Evolutionary conservation across 2,113 vertebrate genomes (phyloP).

Genomic region (Triplophysa rosa): DNA sequence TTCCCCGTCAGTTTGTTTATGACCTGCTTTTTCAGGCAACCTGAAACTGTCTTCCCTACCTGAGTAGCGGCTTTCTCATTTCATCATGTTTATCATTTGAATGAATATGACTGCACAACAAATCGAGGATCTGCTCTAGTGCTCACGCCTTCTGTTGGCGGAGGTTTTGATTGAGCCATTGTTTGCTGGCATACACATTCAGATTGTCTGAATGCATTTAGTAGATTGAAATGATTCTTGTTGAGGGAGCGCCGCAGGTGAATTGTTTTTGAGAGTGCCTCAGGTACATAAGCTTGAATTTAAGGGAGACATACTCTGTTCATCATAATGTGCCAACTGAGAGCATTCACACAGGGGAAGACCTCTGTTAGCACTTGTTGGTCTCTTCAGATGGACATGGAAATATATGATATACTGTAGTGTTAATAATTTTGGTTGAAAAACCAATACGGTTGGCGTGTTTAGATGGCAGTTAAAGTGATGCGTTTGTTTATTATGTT

Average conservation of each 20-base stretch:
- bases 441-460: too few species aligned
- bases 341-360: background rate
- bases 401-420: too few species aligned
- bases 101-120: background rate
- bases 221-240: constrained; percentile 14
- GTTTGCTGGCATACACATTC: background rate
- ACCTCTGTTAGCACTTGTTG: background rate
- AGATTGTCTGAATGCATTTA: background rate
- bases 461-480: too few species aligned
- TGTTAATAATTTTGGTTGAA: too few species aligned
- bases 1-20: background rate
- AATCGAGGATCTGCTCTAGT: background rate
- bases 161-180: constrained; percentile 32
- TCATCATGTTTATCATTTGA: constrained; percentile 4
- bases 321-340: background rate
- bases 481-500: too few species aligned
- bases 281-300: background rate
- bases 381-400: background rate
- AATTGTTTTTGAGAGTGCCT: background rate
- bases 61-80: background rate
- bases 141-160: background rate
- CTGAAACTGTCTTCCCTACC: background rate
- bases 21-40: background rate
- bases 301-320: background rate
- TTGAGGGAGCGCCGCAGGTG: background rate